Base-by-base conservation (phyloP, 1,140 invertebrate species). In the Ostrea edulis region DNA sequence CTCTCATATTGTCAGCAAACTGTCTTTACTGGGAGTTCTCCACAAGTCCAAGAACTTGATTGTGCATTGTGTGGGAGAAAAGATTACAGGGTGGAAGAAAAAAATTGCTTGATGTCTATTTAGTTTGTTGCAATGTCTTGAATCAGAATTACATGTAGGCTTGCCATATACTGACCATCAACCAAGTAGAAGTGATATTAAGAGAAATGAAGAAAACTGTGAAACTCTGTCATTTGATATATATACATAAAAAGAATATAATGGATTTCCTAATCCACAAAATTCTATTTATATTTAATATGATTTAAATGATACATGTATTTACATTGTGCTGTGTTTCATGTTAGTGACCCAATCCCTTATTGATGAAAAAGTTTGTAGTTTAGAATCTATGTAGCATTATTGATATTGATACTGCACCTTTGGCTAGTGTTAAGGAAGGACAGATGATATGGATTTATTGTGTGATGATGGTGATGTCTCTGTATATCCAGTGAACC, bases 11-110 rank as follows among this genome's bases (percentile, higher is more conserved):
- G 4, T 77, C 68, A 77, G 68, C 68, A 77, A 14, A n/a, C 9
- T 29, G 29, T 77, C 25, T 77, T 8, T 77, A 14, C 68, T 29
- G 8, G 29, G 29, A 77, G 68, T 29, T 29, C 25, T 62, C 55
- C 14, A 44, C 35, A 2, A 44, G 35, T 77, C 25, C 68, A 77
- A 14, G 22, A 35, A 4, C n/a, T n/a, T n/a, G n/a, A 29, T 1
- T 77, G 68, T 77, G 68, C 68, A 77, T 35, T 77, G 68, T 77
- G 68, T 35, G 68, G 68, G 68, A 29, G 68, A 77, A 29, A 35
- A 25, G 68, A 77, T 12, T 77, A 29, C 11, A 77, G 25, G 29
- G n/a, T 9, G 55, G 55, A 12, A 5, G n/a, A 62, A 62, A 58
- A 58, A 17, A 12, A 12, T 12, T 20, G 20, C 20, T 17, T 58